Percentiles rank a stretch among this genome's conserved stretches.
Evolutionary conservation across 1,140 invertebrate species (phyloP).

Genomic region (Melanaphis sacchari): DNA sequence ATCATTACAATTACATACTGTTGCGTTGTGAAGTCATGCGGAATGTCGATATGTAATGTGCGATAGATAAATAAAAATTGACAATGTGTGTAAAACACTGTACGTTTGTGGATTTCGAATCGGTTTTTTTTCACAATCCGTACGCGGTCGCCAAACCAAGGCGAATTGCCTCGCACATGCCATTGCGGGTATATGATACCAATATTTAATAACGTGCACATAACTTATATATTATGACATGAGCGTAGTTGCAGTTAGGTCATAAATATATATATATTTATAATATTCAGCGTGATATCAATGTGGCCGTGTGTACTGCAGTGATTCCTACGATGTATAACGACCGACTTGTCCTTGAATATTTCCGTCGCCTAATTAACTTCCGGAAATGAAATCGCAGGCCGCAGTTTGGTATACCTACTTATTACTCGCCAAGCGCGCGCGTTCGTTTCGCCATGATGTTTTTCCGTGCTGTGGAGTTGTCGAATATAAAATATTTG

Average conservation of each 20-base stretch:
- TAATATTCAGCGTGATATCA: not conserved
- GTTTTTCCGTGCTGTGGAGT: too few species aligned
- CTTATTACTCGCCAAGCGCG: not conserved
- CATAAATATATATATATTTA: not conserved
- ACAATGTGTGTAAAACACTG: not conserved
- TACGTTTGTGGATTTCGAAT: not conserved
- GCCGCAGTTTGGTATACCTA: not conserved
- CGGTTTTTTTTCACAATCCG: not conserved
- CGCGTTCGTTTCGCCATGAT: not conserved
- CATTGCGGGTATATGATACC: not conserved
- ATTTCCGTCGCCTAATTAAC: conserved; percentile 7
- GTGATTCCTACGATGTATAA: not conserved
- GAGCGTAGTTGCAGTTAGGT: not conserved
- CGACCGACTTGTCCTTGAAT: conserved; percentile 16
- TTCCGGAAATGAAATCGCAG: not conserved
- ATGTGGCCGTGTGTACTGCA: not conserved
- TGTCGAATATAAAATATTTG: not conserved
- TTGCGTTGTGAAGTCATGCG: not conserved
- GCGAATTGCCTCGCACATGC: not conserved
- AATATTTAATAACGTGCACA: not conserved
- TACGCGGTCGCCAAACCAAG: not conserved
- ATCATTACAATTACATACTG: not conserved
- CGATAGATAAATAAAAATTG: not conserved
- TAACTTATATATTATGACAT: not conserved
- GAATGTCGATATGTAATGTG: not conserved